These are phyloP conservation scores for Catostomus latipinnis DNA, from an alignment of 2,797 vertebrate genomes.

Conservation along the genomic window DNA sequence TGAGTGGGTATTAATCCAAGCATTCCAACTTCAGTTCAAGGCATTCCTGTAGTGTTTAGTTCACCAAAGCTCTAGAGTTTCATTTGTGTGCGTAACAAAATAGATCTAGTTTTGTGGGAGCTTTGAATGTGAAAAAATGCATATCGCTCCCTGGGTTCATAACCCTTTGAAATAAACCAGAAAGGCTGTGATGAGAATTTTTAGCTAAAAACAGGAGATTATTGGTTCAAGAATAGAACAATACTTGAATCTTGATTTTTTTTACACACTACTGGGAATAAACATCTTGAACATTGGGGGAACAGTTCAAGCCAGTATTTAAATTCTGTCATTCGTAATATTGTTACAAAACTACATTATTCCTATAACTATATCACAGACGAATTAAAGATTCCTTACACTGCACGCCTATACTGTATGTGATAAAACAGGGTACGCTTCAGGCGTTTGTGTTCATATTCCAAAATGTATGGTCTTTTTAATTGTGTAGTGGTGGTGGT, in stretches of 20 bases:
- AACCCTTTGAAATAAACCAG: conserved; percentile 40
- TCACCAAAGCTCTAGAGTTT: conserved; percentile 41
- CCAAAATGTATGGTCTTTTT: conserved; percentile 21
- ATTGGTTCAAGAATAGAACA: conserved; percentile 1
- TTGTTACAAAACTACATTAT: too few relatives aligned
- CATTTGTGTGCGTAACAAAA: conserved; percentile 40
- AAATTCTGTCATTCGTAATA: too few relatives aligned
- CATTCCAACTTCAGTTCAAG: neutral
- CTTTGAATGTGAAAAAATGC: conserved; percentile 51
- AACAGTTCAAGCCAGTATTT: too few relatives aligned
- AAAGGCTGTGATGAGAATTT: conserved; percentile 16
- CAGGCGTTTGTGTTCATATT: neutral
- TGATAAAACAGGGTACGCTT: neutral
- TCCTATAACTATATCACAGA: too few relatives aligned
- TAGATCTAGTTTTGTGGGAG: conserved; percentile 38
- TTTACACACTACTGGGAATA: too few relatives aligned
- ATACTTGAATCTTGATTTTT: too few relatives aligned
- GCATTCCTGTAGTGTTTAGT: conserved; percentile 33
- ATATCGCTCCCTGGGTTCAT: conserved; percentile 30
- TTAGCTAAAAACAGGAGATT: neutral
- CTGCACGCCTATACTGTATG: neutral
- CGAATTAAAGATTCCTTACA: too few relatives aligned
- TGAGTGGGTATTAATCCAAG: neutral
- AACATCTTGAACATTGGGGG: too few relatives aligned
- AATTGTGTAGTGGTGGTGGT: neutral